Evolutionary conservation across 2,797 vertebrate genomes (phyloP).

Genomic region (Zalophus californianus): DNA sequence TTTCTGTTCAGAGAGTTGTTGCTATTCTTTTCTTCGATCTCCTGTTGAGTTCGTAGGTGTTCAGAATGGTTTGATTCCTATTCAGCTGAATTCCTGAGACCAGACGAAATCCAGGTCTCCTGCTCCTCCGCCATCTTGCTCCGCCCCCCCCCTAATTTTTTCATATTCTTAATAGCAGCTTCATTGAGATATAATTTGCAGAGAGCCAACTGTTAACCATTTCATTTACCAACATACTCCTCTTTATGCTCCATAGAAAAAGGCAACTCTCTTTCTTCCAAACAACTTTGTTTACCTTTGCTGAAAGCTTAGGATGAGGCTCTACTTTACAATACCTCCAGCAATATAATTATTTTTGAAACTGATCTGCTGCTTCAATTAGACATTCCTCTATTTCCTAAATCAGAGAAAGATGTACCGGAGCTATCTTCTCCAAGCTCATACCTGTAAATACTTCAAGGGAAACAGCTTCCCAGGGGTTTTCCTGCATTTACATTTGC

Average conservation of each 20-base stretch:
- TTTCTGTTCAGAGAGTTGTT: no score
- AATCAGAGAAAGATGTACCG: background rate
- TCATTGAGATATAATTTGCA: background rate
- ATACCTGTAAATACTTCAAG: conserved; percentile 23
- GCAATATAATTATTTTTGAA: background rate
- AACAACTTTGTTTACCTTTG: background rate
- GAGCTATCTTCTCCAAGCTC: background rate
- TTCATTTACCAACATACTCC: background rate
- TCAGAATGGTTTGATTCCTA: no score
- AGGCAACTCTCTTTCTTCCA: background rate
- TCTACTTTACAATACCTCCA: background rate
- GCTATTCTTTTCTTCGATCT: no score
- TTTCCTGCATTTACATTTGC: background rate
- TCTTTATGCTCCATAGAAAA: background rate
- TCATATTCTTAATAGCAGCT: background rate
- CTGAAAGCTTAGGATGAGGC: background rate
- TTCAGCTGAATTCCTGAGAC: no score
- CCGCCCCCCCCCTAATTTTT: background rate
- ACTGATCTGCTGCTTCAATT: background rate
- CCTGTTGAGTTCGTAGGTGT: no score
- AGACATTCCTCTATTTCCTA: background rate
- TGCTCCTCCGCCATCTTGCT: no score
- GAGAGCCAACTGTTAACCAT: background rate
- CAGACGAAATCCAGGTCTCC: no score
- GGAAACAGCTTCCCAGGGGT: background rate